Conservation (phyloP, 2,797 vertebrate species). For the Coreius guichenoti region DNA sequence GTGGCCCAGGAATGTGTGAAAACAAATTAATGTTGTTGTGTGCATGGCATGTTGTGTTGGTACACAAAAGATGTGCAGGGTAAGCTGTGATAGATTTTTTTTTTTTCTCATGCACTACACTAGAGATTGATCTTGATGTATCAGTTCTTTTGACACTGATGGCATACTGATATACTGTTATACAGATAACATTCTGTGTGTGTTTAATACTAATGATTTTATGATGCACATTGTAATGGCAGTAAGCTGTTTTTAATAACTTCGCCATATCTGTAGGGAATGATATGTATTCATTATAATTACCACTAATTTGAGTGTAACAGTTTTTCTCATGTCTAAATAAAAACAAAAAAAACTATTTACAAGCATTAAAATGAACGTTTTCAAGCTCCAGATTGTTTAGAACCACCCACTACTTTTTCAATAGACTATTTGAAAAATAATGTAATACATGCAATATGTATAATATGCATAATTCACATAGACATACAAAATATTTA, state of each 20-base stretch:
- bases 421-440: neutral
- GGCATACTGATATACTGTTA: neutral
- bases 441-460: neutral
- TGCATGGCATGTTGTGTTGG: conserved; percentile 25
- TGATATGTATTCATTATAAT: neutral
- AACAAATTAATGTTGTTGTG: neutral
- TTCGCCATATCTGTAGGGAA: neutral
- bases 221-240: neutral
- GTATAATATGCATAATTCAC: neutral
- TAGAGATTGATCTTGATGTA: neutral
- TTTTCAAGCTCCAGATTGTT: neutral
- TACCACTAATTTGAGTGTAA: conserved; percentile 2
- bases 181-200: neutral
- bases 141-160: neutral
- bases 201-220: neutral
- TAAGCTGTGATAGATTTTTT: conserved; percentile 8
- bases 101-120: neutral
- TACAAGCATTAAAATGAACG: neutral
- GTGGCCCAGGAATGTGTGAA: conserved; percentile 16
- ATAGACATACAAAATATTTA: neutral
- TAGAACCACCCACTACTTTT: neutral
- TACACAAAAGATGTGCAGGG: conserved; percentile 15
- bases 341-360: neutral
- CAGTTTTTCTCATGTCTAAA: neutral
- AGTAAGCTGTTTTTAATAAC: conserved; percentile 9